These are phyloP conservation scores for Falco punctatus DNA, from an alignment of 2,113 vertebrate genomes.

Conservation along the genomic window DNA sequence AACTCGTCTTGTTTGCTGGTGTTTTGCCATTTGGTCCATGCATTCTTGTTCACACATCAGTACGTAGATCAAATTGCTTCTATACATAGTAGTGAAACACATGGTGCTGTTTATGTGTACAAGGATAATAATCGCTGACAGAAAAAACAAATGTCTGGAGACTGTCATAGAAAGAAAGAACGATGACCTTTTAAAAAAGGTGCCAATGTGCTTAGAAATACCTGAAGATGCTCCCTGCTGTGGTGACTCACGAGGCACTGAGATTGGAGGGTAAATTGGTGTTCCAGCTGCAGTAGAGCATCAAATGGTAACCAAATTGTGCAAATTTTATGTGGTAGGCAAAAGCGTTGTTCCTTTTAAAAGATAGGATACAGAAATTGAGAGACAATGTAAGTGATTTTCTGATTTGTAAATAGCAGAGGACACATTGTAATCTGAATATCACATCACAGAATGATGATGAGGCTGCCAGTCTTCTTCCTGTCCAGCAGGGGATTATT, in stretches of 20 bases:
- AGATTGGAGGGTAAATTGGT: background rate
- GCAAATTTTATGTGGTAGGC: background rate
- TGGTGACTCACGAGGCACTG: background rate
- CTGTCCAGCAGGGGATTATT: background rate
- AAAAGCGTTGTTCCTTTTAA: background rate
- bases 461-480: background rate
- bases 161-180: background rate
- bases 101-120: background rate
- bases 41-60: background rate
- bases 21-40: background rate
- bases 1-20: background rate
- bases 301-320: background rate
- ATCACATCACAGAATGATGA: background rate
- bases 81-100: background rate
- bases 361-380: background rate
- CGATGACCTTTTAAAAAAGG: background rate
- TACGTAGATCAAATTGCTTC: background rate
- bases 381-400: background rate
- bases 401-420: background rate
- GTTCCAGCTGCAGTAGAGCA: background rate
- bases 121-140: background rate
- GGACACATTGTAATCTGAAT: background rate
- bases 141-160: conserved; percentile 4
- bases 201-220: background rate
- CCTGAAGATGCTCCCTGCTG: background rate